A percentile compares a stretch with the other conserved stretches of the same genome.
Conservation (phyloP, 1,140 invertebrate genomes). For the Drosophila paulistorum region DNA sequence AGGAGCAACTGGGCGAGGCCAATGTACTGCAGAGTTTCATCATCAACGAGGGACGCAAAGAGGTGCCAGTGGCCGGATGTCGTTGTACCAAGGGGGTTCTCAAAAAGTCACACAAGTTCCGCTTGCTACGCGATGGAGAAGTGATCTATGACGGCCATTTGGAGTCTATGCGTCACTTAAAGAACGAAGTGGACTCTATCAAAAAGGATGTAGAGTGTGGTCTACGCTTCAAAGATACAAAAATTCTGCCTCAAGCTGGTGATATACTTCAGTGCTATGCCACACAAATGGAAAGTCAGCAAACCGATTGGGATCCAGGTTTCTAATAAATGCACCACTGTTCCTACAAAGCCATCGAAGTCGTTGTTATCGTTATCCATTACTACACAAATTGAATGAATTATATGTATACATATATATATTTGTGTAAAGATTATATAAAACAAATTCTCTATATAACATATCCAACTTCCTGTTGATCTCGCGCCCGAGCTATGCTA, state of each 20-base stretch:
- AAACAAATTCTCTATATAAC: slow-evolving; percentile 55
- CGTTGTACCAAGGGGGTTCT: slow-evolving; percentile 91
- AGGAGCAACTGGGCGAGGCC: slow-evolving; percentile 93
- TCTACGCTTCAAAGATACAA: slow-evolving; percentile 88
- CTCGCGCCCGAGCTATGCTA: slow-evolving; percentile 25
- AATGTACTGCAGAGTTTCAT: slow-evolving; percentile 93
- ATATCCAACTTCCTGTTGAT: slow-evolving; percentile 74
- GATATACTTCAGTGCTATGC: slow-evolving; percentile 92
- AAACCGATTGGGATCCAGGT: slow-evolving; percentile 92
- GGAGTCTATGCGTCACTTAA: slow-evolving; percentile 93
- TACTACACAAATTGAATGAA: slow-evolving; percentile 38
- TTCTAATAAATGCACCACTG: slow-evolving; percentile 85
- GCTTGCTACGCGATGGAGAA: slow-evolving; percentile 88
- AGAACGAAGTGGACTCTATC: slow-evolving; percentile 93
- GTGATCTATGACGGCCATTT: slow-evolving; percentile 89
- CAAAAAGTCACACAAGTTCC: slow-evolving; percentile 87
- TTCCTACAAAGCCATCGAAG: slow-evolving; percentile 16
- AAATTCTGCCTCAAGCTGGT: slow-evolving; percentile 88
- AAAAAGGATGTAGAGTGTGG: slow-evolving; percentile 95
- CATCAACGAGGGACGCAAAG: slow-evolving; percentile 92
- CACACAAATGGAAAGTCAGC: slow-evolving; percentile 86
- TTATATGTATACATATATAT: slow-evolving; percentile 43
- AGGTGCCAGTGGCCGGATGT: slow-evolving; percentile 94
- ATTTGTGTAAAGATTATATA: slow-evolving; percentile 62
- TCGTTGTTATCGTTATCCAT: slow-evolving; percentile 40